These are phyloP conservation scores for Cephalopholis sonnerati DNA, from an alignment of 2,113 vertebrate genomes.

Conservation along the genomic window DNA sequence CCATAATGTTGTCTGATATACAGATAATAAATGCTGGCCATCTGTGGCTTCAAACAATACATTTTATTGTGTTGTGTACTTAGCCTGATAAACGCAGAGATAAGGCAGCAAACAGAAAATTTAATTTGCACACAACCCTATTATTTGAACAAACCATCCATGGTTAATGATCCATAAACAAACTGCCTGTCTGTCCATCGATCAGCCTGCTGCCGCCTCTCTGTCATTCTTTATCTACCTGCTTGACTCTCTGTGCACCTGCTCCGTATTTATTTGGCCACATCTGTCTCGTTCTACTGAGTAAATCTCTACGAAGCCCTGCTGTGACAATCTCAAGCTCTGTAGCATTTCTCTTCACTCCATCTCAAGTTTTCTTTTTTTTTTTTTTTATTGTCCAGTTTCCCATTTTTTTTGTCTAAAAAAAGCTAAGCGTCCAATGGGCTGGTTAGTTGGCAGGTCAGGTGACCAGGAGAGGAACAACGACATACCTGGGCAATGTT, in stretches of 20 bases:
- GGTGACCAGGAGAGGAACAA: conserved; percentile 77
- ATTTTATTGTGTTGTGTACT: not conserved
- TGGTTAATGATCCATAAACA: conserved; percentile 13
- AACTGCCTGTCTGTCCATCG: not conserved
- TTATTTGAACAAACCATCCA: conserved; percentile 8
- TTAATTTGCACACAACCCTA: not conserved
- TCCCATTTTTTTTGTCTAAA: conserved; percentile 45
- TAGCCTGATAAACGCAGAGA: not conserved
- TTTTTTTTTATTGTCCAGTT: conserved; percentile 7
- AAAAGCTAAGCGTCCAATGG: conserved; percentile 84
- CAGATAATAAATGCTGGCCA: not conserved
- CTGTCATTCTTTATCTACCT: not conserved
- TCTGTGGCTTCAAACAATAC: not conserved
- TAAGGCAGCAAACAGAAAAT: not conserved
- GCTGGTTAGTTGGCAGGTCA: conserved; percentile 89
- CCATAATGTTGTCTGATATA: not conserved
- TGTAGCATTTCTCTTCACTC: conserved; percentile 57
- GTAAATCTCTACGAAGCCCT: conserved; percentile 42
- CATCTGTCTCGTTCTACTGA: not conserved
- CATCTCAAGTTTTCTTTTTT: conserved; percentile 23
- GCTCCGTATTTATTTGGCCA: conserved; percentile 11
- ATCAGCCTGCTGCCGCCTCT: conserved; percentile 8
- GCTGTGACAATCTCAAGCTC: conserved; percentile 94
- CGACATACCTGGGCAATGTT: conserved; percentile 99
- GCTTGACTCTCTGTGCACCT: not conserved